phyloP scores from a whole-genome alignment of 2,797 vertebrate species.

The Sarcoramphus papa region DNA sequence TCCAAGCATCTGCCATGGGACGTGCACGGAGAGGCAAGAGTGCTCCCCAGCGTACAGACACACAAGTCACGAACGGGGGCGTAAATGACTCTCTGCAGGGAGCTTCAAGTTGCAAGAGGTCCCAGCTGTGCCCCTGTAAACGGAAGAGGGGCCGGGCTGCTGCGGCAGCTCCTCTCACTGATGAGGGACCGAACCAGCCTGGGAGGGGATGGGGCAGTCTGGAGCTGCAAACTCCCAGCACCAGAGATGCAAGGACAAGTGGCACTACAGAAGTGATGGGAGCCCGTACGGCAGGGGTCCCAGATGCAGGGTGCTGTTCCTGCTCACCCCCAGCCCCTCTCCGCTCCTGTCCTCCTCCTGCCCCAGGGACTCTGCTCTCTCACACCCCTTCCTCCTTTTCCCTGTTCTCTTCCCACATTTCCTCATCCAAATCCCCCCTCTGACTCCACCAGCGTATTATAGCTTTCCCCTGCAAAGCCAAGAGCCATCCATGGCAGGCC shows the following conservation, averaged over 20 bases:
- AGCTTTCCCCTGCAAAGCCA: neutral
- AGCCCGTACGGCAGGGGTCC: fast-evolving
- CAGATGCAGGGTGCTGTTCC: neutral
- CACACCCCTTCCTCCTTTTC: neutral
- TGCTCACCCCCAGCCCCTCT: neutral
- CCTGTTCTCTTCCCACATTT: neutral
- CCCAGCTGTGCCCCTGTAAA: neutral
- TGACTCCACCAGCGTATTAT: neutral
- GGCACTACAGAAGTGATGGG: neutral
- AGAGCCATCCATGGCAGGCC: neutral
- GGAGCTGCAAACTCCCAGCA: neutral
- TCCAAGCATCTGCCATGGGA: neutral
- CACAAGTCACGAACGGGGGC: fast-evolving
- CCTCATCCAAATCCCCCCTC: neutral
- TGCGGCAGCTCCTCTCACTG: fast-evolving
- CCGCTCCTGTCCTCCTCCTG: neutral
- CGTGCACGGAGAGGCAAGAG: neutral
- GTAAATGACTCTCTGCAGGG: neutral
- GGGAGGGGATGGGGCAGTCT: neutral
- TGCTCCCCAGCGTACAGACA: neutral
- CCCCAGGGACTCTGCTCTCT: neutral
- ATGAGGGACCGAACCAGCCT: neutral
- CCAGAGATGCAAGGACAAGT: neutral
- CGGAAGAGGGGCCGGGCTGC: neutral
- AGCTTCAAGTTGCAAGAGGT: neutral